Conservation (phyloP, 2,113 vertebrate genomes). For the Leptocoma aspasia region DNA sequence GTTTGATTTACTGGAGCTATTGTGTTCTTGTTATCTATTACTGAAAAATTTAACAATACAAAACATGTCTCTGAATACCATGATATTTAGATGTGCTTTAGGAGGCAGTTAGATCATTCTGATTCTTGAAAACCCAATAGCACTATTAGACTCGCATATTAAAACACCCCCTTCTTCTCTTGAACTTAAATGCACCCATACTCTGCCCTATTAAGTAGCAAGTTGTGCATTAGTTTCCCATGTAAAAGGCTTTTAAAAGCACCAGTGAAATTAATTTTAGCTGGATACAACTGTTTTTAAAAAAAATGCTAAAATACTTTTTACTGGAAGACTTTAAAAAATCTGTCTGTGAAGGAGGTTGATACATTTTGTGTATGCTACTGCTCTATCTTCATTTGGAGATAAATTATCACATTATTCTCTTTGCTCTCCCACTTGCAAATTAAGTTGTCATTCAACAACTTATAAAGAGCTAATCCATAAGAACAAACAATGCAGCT, state of each 20-base stretch:
- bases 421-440: conserved; percentile 34
- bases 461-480: not conserved
- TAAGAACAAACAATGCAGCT: conserved; percentile 12
- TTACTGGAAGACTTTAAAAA: not conserved
- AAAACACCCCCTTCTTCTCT: not conserved
- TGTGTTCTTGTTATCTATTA: conserved; percentile 66
- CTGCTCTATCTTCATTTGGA: not conserved
- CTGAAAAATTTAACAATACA: conserved; percentile 62
- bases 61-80: conserved; percentile 30
- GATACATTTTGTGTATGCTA: not conserved
- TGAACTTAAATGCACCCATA: not conserved
- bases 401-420: conserved; percentile 19
- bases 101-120: conserved; percentile 57
- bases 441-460: conserved; percentile 57
- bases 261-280: conserved; percentile 2
- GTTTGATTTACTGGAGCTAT: conserved; percentile 72
- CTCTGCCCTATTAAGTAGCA: conserved; percentile 20
- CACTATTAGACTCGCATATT: conserved; percentile 57
- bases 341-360: not conserved
- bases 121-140: conserved; percentile 56
- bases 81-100: conserved; percentile 56
- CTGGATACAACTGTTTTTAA: not conserved
- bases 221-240: conserved; percentile 2
- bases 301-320: not conserved
- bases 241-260: conserved; percentile 44